These are phyloP conservation scores for Pherbina coryleti DNA, from an alignment of 2,888 invertebrate species.

Conservation along the genomic window DNA sequence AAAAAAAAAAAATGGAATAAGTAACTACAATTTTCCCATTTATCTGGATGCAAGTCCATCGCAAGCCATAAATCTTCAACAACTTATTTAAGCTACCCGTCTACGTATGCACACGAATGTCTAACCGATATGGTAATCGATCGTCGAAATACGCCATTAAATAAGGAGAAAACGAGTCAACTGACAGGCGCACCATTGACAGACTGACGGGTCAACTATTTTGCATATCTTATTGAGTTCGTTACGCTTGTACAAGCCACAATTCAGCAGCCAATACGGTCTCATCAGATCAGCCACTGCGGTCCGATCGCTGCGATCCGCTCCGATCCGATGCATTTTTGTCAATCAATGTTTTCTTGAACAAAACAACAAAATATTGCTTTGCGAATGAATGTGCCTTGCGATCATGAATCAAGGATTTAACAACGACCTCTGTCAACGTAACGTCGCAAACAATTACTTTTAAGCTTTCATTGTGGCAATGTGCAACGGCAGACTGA, in stretches of 20 bases:
- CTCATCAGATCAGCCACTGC: background rate
- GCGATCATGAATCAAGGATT: constrained; percentile 46
- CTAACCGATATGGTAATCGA: constrained; percentile 32
- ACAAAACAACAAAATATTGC: constrained; percentile 40
- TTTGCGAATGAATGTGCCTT: constrained; percentile 42
- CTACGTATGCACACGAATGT: constrained; percentile 38
- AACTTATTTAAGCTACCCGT: constrained; percentile 52
- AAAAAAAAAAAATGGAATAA: background rate
- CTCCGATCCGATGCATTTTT: constrained; percentile 59
- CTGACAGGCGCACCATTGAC: constrained; percentile 42
- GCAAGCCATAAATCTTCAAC: constrained; percentile 60
- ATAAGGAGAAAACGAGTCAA: constrained; percentile 44
- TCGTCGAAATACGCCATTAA: constrained; percentile 22
- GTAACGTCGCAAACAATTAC: constrained; percentile 63
- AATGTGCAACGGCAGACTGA: background rate
- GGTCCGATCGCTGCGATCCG: background rate
- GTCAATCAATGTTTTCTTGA: constrained; percentile 58
- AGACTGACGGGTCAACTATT: constrained; percentile 67
- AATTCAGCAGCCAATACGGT: constrained; percentile 5
- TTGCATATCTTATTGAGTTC: constrained; percentile 66
- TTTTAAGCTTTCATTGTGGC: constrained; percentile 51
- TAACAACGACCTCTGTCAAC: constrained; percentile 57
- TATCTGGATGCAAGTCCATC: background rate
- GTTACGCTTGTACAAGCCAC: constrained; percentile 49
- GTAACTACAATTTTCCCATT: background rate